Conservation (phyloP, 2,113 vertebrate species). For the Zootoca vivipara region DNA sequence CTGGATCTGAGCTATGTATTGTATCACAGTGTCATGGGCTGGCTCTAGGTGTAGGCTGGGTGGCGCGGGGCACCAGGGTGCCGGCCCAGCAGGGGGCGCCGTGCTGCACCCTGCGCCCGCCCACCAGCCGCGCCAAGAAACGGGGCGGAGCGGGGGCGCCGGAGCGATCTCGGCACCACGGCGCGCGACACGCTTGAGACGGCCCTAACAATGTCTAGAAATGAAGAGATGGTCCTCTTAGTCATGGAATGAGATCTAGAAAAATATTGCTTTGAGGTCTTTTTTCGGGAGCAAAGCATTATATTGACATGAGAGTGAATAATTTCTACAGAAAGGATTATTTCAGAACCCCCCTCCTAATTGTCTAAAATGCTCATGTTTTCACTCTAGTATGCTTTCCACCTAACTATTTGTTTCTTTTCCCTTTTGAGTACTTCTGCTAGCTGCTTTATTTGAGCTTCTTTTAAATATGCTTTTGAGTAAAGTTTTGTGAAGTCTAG, state of each 20-base stretch:
- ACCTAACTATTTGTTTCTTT: neutral
- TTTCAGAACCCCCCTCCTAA: neutral
- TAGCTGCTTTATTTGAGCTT: neutral
- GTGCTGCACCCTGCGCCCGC: no score
- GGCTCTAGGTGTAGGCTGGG: no score
- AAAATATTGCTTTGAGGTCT: neutral
- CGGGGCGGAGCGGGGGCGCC: no score
- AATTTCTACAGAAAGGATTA: neutral
- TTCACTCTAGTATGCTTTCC: neutral
- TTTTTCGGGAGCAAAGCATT: neutral
- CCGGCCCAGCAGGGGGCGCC: no score
- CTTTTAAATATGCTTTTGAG: neutral
- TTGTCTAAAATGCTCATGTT: neutral
- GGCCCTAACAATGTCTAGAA: neutral
- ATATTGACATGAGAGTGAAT: neutral
- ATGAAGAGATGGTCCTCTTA: neutral
- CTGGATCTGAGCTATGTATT: no score
- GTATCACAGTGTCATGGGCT: no score
- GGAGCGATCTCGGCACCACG: no score
- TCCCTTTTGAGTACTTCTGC: neutral
- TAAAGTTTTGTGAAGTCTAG: slow-evolving; percentile 17
- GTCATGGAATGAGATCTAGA: neutral
- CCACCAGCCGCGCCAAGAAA: no score
- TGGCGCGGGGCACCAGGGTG: no score
- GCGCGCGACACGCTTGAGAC: no score